Evolutionary conservation across 2,113 vertebrate species (phyloP), one percentile per base, ranked within the genome.

Genomic region (Anolis carolinensis): DNA sequence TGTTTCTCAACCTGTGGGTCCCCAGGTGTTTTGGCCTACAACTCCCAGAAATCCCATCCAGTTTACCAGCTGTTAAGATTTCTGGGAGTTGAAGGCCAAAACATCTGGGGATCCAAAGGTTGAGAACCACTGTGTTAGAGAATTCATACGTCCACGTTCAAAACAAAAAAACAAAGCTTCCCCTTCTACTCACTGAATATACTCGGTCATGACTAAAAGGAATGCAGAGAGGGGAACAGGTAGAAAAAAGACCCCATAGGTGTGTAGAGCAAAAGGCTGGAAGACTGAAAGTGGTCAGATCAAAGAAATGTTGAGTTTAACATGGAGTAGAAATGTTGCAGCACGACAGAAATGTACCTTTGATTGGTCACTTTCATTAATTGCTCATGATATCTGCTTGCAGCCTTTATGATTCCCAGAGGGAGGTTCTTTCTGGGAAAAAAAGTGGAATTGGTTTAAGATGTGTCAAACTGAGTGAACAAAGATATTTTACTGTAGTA

Each of bases 401-500:
- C 52, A 55, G 52, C 34, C 78, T 67, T 72, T 59, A 55, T 9
- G 34, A 72, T 27, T 59, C 50, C 68, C 32, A 59, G 48, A 82
- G 67, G 52, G 23, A 55, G 7, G 55, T 59, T 72, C 52, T 23
- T 30, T 2, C 30, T 39, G 34, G 32, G 1, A 23, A 36, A n/a
- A 55, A 72, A 36, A 50, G 48, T 18, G 23, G n/a, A 82, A 82
- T 72, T 72, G 50, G 48, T n/a, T 82, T 72, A 82, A 59, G 81
- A 71, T 72, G 34, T 72, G 81, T 82, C 81, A 82, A 55, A 72
- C 50, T 7, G 48, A 36, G 68, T 72, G 48, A 82, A 71, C n/a
- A 82, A 63, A 72, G 55, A 72, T 82, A 82, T 67, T 50, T 82
- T 82, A 68, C 81, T 72, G 55, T 72, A 59, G 7, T 59, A 82